phyloP scores from a whole-genome alignment of 2,888 invertebrate species.

The Hartigia nigra region DNA sequence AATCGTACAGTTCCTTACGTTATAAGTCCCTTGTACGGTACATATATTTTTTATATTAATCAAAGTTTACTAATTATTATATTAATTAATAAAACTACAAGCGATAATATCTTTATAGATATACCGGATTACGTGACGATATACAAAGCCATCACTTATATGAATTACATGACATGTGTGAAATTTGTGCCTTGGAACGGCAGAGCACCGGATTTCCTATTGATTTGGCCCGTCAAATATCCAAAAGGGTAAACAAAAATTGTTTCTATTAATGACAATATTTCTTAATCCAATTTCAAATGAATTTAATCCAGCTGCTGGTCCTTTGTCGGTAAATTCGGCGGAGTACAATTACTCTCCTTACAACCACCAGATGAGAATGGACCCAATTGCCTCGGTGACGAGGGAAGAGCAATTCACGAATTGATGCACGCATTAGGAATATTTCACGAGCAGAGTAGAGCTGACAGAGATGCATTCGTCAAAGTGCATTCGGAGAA shows the following conservation, averaged over 20 bases:
- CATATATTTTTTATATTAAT: background rate
- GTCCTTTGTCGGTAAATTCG: conserved; percentile 80
- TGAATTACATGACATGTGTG: conserved; percentile 76
- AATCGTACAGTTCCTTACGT: conserved; percentile 75
- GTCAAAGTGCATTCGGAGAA: conserved; percentile 79
- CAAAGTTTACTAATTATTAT: background rate
- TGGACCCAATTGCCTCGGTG: conserved; percentile 75
- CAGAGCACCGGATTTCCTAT: conserved; percentile 71
- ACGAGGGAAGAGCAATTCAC: conserved; percentile 80
- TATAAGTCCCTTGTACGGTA: conserved; percentile 73
- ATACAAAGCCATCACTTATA: conserved; percentile 70
- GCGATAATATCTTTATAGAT: conserved; percentile 58
- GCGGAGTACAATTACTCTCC: conserved; percentile 80
- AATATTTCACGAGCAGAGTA: conserved; percentile 83
- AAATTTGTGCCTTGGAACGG: conserved; percentile 76
- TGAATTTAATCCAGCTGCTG: conserved; percentile 70
- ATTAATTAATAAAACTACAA: background rate
- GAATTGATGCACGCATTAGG: conserved; percentile 86
- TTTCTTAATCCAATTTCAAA: conserved; percentile 6
- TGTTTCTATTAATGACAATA: background rate
- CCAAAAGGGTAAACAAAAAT: conserved; percentile 66
- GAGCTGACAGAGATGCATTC: conserved; percentile 78
- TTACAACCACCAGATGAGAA: conserved; percentile 73
- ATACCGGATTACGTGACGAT: conserved; percentile 71
- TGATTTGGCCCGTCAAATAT: conserved; percentile 76